These are phyloP conservation scores for Melanotaenia boesemani DNA, from an alignment of 2,797 vertebrate species.

Conservation along the genomic window DNA sequence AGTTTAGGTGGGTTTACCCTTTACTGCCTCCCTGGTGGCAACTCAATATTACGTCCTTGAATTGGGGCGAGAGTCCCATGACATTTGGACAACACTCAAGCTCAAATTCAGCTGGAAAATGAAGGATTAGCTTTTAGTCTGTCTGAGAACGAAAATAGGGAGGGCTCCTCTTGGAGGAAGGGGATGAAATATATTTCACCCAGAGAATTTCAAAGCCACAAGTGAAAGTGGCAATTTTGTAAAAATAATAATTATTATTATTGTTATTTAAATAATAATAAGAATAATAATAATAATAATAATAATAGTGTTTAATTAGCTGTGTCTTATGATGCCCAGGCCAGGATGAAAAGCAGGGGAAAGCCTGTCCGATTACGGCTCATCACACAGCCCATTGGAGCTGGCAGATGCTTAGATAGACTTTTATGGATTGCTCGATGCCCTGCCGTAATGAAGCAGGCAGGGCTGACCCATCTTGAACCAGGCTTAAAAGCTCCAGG, in stretches of 20 bases:
- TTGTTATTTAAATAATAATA: conserved; percentile 1
- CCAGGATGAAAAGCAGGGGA: conserved; percentile 78
- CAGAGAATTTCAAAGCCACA: conserved; percentile 16
- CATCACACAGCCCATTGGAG: conserved; percentile 93
- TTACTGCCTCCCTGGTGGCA: conserved; percentile 46
- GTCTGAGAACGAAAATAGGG: conserved; percentile 77
- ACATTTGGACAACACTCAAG: conserved; percentile 67
- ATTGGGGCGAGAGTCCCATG: conserved; percentile 55
- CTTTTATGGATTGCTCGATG: conserved; percentile 99
- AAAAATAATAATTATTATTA: conserved; percentile 8
- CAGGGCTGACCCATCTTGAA: conserved; percentile 91
- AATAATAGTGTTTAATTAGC: conserved; percentile 67
- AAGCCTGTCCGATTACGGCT: conserved; percentile 88
- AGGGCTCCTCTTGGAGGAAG: conserved; percentile 24
- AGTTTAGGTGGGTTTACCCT: conserved; percentile 55
- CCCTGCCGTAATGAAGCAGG: conserved; percentile 93
- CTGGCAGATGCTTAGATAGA: conserved; percentile 99
- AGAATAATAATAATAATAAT: conserved; percentile 7
- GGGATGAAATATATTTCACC: conserved; percentile 53
- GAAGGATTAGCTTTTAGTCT: conserved; percentile 74
- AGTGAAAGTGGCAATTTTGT: background rate
- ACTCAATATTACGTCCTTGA: conserved; percentile 57
- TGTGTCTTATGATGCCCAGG: conserved; percentile 59
- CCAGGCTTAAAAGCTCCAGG: conserved; percentile 89
- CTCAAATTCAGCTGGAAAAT: conserved; percentile 76